Base-by-base conservation (phyloP, 2,888 invertebrate species). In the Himalopsyche anomala region DNA sequence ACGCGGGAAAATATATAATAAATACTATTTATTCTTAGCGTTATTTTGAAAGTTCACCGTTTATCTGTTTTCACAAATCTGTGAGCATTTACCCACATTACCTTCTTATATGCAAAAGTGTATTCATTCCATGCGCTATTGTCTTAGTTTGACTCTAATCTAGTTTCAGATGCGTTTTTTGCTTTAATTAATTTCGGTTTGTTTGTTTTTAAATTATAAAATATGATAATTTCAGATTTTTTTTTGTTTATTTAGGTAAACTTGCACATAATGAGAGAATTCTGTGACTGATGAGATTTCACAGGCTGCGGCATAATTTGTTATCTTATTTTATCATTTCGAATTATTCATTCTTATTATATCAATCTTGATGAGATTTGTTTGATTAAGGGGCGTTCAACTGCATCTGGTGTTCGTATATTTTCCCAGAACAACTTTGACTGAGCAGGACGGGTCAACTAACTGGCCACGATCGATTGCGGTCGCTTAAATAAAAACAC, bases 131-230 rank as follows among this genome's bases (percentile, higher is more conserved):
- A 19, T 19, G 6, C 19, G 6, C 62, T 11, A 62, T 62, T 62
- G 62, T 62, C n/a, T 62, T 15, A 62, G 19, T 62, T 19, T 62
- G 62, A 62, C 19, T 62, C 28, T 62, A 62, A 62, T 62, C 62
- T 62, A 19, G 9, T 62, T 62, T 62, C 62, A 62, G 62, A 15
- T 56, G 56, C 56, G n/a, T 19, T 56, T 62, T 62, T 62, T 28
- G 62, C 62, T 4, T 62, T 62, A 19, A 62, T 62, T 62, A 62
- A 6, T n/a, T 62, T 62, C 15, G 28, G 9, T 62, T 4, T 62
- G 62, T 62, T 62, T 62, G 15, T 19, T 62, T 19, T 62, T 2
- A 19, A 62, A 11, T 19, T 3, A 19, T 62, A 19, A 4, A 28
- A n/a, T 56, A 19, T 56, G 56, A n/a, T 56, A n/a, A 56, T 56